These are phyloP conservation scores for Zygogramma bicolorata DNA, from an alignment of 2,888 invertebrate species.

Conservation along the genomic window DNA sequence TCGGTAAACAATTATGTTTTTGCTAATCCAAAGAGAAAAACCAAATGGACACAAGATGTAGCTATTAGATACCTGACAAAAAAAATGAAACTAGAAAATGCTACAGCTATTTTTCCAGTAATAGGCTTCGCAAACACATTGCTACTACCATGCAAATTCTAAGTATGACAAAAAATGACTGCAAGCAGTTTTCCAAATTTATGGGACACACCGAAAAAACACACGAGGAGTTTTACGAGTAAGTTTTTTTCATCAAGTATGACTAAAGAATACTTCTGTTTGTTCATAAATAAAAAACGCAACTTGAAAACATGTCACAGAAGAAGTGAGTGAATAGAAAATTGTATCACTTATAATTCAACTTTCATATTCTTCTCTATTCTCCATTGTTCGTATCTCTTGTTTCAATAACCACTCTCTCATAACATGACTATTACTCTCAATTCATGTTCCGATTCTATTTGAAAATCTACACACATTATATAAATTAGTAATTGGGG, in stretches of 20 bases:
- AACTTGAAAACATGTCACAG: not conserved
- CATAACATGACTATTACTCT: no score
- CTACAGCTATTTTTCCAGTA: conserved; percentile 47
- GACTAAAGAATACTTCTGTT: not conserved
- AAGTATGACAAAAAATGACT: conserved; percentile 43
- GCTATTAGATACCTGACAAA: conserved; percentile 47
- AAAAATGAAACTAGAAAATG: conserved; percentile 46
- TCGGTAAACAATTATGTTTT: conserved; percentile 54
- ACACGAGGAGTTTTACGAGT: conserved; percentile 44
- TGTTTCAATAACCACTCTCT: no score
- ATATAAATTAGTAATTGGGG: no score
- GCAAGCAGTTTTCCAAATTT: conserved; percentile 42
- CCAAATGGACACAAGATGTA: conserved; percentile 53
- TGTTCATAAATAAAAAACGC: not conserved
- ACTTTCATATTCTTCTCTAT: no score
- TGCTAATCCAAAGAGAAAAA: conserved; percentile 46
- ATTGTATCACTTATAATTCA: no score
- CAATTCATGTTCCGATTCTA: no score
- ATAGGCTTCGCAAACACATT: conserved; percentile 51
- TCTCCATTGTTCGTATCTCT: no score
- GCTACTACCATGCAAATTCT: conserved; percentile 51
- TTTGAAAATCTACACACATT: no score
- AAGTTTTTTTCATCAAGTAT: conserved; percentile 20
- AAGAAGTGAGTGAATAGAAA: no score
- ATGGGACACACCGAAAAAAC: conserved; percentile 49